Conservation (phyloP, 2,888 invertebrate genomes). For the Sminthurinus aureus region DNA sequence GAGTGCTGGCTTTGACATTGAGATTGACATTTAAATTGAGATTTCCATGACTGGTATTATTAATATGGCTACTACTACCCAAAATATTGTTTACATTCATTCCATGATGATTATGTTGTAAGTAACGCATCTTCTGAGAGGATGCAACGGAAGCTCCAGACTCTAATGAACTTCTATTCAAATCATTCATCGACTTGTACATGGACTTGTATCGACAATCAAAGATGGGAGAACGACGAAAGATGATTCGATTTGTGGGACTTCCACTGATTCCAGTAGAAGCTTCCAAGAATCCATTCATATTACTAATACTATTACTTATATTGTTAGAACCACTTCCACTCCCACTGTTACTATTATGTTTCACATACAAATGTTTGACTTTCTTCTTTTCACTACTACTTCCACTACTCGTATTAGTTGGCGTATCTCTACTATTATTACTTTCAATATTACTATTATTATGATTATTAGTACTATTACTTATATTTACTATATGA, state of each 20-base stretch:
- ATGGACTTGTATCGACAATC: conserved; percentile 44
- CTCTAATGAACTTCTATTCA: conserved; percentile 52
- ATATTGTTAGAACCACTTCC: neutral
- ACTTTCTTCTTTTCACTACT: neutral
- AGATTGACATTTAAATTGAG: conserved; percentile 50
- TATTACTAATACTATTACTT: no score
- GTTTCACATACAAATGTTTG: conserved; percentile 12
- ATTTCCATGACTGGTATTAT: conserved; percentile 38
- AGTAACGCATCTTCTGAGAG: conserved; percentile 45
- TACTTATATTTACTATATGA: neutral
- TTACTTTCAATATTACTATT: neutral
- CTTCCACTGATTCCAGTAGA: conserved; percentile 50
- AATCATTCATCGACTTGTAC: conserved; percentile 58
- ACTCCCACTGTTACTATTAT: conserved; percentile 17
- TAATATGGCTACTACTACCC: conserved; percentile 40
- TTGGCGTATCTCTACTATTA: neutral
- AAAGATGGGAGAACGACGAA: conserved; percentile 56
- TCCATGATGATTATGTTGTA: conserved; percentile 46
- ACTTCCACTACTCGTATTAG: conserved; percentile 4
- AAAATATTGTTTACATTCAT: conserved; percentile 42
- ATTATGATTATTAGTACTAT: neutral
- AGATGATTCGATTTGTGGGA: conserved; percentile 55
- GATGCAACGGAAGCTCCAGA: conserved; percentile 42
- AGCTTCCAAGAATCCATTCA: no score
- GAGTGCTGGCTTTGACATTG: conserved; percentile 43